A percentile compares a stretch with the other conserved stretches of the same genome.
Conservation (phyloP, 1,140 invertebrate genomes). For the Steinernema khuongi region DNA sequence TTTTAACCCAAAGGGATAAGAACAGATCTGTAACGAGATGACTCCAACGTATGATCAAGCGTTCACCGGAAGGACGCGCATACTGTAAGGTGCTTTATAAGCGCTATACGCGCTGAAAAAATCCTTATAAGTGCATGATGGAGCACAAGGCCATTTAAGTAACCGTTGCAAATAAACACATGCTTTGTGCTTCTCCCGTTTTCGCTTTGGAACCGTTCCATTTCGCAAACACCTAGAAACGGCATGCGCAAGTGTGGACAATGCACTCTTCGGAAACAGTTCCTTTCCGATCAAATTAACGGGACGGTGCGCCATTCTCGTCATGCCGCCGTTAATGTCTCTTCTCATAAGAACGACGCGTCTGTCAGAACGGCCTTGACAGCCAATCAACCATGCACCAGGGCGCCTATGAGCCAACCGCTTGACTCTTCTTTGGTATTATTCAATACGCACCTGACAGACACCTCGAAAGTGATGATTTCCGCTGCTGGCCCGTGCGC, state of each 20-base stretch:
- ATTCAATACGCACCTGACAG: not conserved
- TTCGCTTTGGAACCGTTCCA: too few relatives aligned
- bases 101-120: not conserved
- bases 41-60: too few relatives aligned
- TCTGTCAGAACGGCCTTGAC: not conserved
- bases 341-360: not conserved
- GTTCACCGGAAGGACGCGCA: not conserved
- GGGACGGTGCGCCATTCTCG: not conserved
- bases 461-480: too few relatives aligned
- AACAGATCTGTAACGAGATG: too few relatives aligned
- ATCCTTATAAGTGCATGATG: not conserved
- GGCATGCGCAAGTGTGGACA: not conserved
- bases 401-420: not conserved
- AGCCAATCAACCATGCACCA: not conserved
- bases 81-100: not conserved
- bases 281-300: slow-evolving; percentile 5
- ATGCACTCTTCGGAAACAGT: slow-evolving; percentile 5
- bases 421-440: not conserved
- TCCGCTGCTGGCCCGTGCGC: too few relatives aligned
- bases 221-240: not conserved
- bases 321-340: slow-evolving; percentile 2
- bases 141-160: not conserved
- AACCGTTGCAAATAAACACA: not conserved
- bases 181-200: not conserved
- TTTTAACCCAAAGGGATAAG: too few relatives aligned